Base-by-base conservation (phyloP, 2,113 vertebrate species). In the Odobenus rosmarus region DNA sequence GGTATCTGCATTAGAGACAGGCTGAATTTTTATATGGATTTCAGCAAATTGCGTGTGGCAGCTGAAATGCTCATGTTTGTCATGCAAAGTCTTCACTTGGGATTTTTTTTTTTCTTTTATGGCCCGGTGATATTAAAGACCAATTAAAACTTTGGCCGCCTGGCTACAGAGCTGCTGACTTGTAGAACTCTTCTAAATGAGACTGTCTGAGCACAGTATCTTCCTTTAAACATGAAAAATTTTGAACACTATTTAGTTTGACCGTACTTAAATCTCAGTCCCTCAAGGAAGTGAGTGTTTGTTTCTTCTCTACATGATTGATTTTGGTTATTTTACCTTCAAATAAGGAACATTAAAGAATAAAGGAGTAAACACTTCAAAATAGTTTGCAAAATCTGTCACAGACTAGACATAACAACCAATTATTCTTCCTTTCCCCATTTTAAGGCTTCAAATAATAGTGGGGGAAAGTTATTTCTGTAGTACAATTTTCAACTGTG, bases 261-360 rank as follows among this genome's bases (percentile, higher is more conserved):
- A 15, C 42, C 8, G n/a, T 82, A 90, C 90, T 76, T 94, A 76
- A 76, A 96, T 85, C 28, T 59, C 33, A 51, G 9, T 80, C 10
- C 39, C 33, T 97, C 42, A 87, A 90, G 33, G 15, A 94, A 92
- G 19, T 88, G 7, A 88, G 12, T n/a, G 1, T 16, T 49, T 59
- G 2, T 62, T 53, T 71, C 79, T 87, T 64, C 5, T 84, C 59
- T 62, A 14, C 3, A 39, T 84, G 61, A 85, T 71, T 84, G 46
- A 95, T n/a, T 81, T 95, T n/a, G 64, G 64, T 88, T 90, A 81
- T 88, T 81, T 93, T 88, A 88, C 31, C 23, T 93, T 89, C 33
- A 87, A 33, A 84, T n/a, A 59, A n/a, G 19, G 6, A 88, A 39
- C 15, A 88, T 61, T 11, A 90, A 94, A 10, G 10, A 92, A 92